Percentiles rank a stretch among this genome's conserved stretches.
These are phyloP conservation scores for Chloroceryle aenea DNA, from an alignment of 2,113 vertebrate species.

Conservation along the genomic window DNA sequence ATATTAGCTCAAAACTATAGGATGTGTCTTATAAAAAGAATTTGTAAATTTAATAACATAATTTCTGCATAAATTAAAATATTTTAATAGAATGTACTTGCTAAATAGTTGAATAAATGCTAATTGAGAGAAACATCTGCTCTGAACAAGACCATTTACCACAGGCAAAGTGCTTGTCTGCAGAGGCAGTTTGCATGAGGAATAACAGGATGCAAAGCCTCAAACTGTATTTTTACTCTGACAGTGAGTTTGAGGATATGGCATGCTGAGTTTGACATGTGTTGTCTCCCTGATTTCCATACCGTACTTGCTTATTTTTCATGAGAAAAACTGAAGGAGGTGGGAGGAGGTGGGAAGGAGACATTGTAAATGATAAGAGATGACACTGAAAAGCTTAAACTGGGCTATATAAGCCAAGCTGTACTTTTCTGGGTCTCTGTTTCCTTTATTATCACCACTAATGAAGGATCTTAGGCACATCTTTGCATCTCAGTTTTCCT, in stretches of 20 bases:
- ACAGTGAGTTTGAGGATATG: slow-evolving; percentile 43
- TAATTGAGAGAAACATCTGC: slow-evolving; percentile 73
- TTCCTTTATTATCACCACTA: not conserved
- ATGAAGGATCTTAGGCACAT: not conserved
- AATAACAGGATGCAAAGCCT: slow-evolving; percentile 36
- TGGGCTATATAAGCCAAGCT: not conserved
- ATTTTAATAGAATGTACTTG: slow-evolving; percentile 69
- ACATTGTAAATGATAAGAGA: not conserved
- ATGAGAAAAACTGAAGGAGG: slow-evolving; percentile 20
- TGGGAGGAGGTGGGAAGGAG: slow-evolving; percentile 48
- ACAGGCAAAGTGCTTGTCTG: slow-evolving; percentile 66
- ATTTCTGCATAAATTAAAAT: slow-evolving; percentile 75
- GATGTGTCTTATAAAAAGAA: slow-evolving; percentile 60
- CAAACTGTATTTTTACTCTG: slow-evolving; percentile 39
- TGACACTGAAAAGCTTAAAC: slow-evolving; percentile 9
- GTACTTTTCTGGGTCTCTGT: not conserved
- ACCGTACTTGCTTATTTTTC: slow-evolving; percentile 44
- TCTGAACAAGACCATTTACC: slow-evolving; percentile 68
- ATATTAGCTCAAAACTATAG: slow-evolving; percentile 70
- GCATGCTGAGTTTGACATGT: slow-evolving; percentile 7
- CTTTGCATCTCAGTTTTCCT: not conserved
- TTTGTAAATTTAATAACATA: slow-evolving; percentile 71
- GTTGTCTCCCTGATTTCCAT: slow-evolving; percentile 54
- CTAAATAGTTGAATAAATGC: slow-evolving; percentile 70
- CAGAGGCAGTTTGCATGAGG: slow-evolving; percentile 55